Evolutionary conservation across 2,888 invertebrate genomes (phyloP), one percentile per base, ranked within the genome.

Genomic region (Pecten maximus): DNA sequence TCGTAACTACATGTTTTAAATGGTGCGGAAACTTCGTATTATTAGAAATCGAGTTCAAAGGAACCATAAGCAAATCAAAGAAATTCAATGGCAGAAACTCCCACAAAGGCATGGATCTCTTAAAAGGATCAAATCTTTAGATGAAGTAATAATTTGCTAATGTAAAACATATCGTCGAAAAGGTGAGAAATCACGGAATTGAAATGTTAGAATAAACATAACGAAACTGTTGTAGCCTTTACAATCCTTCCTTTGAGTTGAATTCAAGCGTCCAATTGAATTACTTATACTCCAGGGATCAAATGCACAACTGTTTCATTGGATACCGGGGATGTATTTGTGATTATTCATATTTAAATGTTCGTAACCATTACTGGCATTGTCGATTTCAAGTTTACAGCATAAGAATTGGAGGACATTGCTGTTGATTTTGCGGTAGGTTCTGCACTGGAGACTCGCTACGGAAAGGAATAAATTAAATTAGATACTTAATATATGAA

Each of bases 1-100:
- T 74, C 74, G 74, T 74, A 74, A 74, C 74, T 74, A 74, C 74
- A 74, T 74, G 74, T 74, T 74, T 74, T 74, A 74, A 74, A 74
- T 74, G 74, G 74, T 74, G 74, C 74, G 74, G 74, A 74, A 74
- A 35, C 28, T 23, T 10, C 23, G 8, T 74, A 35, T 35, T 74
- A 74, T 74, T 74, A 35, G 74, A 74, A 74, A 28, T 35, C 12
- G 35, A 74, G 74, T 74, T 74, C 74, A 74, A 74, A 74, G 74
- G 74, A 74, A 28, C 6, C 2, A 6, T 12, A 74, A 74, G 74
- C 74, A 74, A 74, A 74, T 74, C 74, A 74, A 74, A 74, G 74
- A 74, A 74, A 74, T 74, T 74, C 74, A 35, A 35, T 35, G 1
- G 35, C 28, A 74, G 74, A 74, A 35, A 74, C 74, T 35, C 6